phyloP scores from a whole-genome alignment of 2,888 invertebrate genomes.

The Cephus pulcher region DNA sequence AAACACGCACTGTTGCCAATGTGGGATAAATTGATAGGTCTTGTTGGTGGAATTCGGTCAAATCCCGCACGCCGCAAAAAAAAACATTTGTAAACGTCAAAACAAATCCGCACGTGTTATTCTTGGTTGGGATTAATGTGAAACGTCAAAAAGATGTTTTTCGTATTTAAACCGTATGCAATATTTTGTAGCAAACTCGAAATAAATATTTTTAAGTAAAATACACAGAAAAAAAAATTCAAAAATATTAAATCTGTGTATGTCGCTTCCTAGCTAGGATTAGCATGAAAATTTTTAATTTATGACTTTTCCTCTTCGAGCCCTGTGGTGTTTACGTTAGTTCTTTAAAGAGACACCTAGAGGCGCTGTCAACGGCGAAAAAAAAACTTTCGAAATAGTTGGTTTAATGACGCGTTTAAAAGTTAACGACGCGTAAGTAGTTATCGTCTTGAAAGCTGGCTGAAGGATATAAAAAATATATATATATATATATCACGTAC shows the following conservation, averaged over 20 bases:
- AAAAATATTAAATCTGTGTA: not conserved
- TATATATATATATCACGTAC: not conserved
- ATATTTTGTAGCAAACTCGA: no score
- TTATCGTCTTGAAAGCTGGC: not conserved
- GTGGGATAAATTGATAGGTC: conserved; percentile 8
- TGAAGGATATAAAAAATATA: not conserved
- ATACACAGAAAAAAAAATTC: not conserved
- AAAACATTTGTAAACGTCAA: not conserved
- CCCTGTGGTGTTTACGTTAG: not conserved
- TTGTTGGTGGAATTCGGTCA: not conserved
- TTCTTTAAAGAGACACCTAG: not conserved
- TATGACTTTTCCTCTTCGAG: not conserved
- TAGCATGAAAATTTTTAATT: not conserved
- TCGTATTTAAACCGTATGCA: no score
- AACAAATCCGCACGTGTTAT: not conserved
- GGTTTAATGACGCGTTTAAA: not conserved
- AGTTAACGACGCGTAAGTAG: not conserved
- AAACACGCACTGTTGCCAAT: not conserved
- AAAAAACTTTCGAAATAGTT: not conserved
- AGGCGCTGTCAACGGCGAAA: not conserved
- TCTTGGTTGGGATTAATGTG: not conserved
- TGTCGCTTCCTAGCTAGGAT: not conserved
- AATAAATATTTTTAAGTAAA: no score
- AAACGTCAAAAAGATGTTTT: not conserved
- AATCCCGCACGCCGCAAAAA: not conserved